phyloP scores from a whole-genome alignment of 2,113 vertebrate species.

The Amblyornis subalaris region DNA sequence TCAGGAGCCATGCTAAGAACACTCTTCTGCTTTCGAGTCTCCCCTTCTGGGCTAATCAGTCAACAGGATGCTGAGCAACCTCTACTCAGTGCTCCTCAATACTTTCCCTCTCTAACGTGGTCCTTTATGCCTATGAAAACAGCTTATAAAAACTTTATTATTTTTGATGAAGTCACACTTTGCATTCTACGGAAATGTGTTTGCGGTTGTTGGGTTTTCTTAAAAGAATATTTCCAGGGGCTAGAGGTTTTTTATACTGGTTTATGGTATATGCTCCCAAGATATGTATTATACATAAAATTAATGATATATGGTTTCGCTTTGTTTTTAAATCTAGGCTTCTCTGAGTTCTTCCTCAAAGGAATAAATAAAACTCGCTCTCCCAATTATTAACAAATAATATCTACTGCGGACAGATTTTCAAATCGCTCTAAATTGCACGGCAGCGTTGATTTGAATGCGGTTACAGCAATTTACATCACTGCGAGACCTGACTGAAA shows the following conservation, averaged over 20 bases:
- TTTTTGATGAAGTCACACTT: neutral
- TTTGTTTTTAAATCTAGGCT: neutral
- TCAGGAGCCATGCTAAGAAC: neutral
- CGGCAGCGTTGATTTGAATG: neutral
- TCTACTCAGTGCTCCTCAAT: fast-evolving
- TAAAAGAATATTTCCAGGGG: neutral
- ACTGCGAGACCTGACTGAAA: neutral
- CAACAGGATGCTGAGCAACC: neutral
- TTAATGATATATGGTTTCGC: neutral
- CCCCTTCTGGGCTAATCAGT: neutral
- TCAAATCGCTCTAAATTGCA: neutral
- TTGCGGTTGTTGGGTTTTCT: neutral
- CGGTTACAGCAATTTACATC: neutral
- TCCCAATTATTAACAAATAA: neutral
- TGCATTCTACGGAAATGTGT: neutral
- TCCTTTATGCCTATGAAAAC: neutral
- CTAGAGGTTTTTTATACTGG: neutral
- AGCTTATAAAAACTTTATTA: neutral
- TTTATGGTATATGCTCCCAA: neutral
- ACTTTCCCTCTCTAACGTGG: neutral
- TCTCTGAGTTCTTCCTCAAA: neutral
- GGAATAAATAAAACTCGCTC: neutral
- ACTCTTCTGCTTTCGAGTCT: fast-evolving
- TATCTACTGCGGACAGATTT: neutral
- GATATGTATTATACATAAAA: neutral